Evolutionary conservation across 2,797 vertebrate species (phyloP), one percentile per base, ranked within the genome.

Genomic region (Botia kubotai): DNA sequence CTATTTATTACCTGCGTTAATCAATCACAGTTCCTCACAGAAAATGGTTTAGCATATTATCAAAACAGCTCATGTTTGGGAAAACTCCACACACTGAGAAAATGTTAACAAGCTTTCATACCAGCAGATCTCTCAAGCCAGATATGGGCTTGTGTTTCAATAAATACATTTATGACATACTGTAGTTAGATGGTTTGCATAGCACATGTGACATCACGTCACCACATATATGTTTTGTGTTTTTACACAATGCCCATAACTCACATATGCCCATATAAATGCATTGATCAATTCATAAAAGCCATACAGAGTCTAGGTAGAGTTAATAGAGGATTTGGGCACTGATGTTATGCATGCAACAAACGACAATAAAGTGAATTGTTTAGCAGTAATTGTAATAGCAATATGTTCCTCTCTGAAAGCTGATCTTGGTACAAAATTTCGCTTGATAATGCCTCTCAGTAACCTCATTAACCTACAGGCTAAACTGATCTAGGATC

Each of bases 1-100:
- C 74, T 85, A 87, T 91, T 90, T 90, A 90, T 82, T 87, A 87
- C 86, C 82, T 86, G 83, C 29, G 70, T 83, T 86, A 78, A 89
- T 90, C 86, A 74, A 86, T 87, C 57, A 69, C 87, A 83, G 87
- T 58, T 58, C 58, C 75, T 86, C 26, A n/a, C 58, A 16, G 62
- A 68, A 84, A 48, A 70, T 60, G 13, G n/a, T 72, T 66, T 39
- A 13, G 19, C 5, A 17, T 33, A 69, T 52, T 69, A 57, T 72
- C 2, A 66, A 39, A 17, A 65, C 10, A 53, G 29, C 0, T 0
- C 33, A 8, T 11, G 69, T 57, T 72, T 55, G 33, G 60, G 65
- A 52, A 63, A 70, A 33, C 19, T 33, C 57, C 10, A 53, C 21
- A 33, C 52, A 19, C 26, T 13, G 50, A 46, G 33, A n/a, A 17